A percentile compares a stretch with the other conserved stretches of the same genome.
Conservation (phyloP, 2,797 vertebrate species). For the Megaceryle alcyon region DNA sequence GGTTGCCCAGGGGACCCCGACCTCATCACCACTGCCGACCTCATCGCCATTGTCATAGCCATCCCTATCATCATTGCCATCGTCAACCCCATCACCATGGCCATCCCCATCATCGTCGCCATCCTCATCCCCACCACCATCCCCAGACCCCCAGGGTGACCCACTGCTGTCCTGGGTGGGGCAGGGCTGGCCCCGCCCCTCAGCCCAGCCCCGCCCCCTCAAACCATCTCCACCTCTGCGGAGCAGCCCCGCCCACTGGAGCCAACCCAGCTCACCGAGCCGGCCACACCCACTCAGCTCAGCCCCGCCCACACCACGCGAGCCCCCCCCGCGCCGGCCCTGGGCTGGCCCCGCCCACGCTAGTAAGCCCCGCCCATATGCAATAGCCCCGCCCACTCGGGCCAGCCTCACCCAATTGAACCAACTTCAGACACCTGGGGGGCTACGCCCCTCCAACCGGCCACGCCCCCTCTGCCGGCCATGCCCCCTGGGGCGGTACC, state of each 20-base stretch:
- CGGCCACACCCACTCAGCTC: not conserved
- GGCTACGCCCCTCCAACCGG: not conserved
- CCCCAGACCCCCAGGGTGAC: not conserved
- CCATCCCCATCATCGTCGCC: no score
- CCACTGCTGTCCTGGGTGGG: not conserved
- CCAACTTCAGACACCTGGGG: not conserved
- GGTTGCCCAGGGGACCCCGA: no score
- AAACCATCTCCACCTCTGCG: not conserved
- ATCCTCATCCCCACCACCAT: no score
- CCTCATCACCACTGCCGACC: no score
- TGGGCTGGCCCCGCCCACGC: not conserved
- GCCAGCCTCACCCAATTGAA: not conserved
- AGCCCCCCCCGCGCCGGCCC: not conserved
- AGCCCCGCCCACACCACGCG: no score
- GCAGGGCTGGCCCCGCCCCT: rapidly evolving
- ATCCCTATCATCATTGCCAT: no score
- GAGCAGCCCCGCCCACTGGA: no score
- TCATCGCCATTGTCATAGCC: no score
- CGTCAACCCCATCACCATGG: no score
- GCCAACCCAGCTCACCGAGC: no score
- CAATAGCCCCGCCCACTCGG: not conserved
- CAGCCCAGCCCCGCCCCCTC: no score
- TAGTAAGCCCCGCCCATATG: rapidly evolving
- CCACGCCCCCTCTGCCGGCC: not conserved
- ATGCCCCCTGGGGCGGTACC: no score